Evolutionary conservation across 1,140 invertebrate genomes (phyloP).

Genomic region (Theocolax elegans): DNA sequence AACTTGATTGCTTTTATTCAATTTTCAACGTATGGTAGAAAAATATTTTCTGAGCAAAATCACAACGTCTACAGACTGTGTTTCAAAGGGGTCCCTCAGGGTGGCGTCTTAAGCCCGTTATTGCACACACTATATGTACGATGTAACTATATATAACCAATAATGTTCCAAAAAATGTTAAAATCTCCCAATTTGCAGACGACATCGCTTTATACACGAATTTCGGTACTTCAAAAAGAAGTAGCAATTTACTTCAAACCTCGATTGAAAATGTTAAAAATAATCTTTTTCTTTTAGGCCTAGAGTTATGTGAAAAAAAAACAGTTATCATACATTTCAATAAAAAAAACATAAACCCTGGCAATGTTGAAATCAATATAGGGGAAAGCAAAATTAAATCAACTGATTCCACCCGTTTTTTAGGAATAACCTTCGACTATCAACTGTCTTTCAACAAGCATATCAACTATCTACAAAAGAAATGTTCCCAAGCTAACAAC

Average conservation of each 20-base stretch:
- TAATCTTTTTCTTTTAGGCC: not conserved
- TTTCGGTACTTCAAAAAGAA: not conserved
- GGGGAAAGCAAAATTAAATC: not conserved
- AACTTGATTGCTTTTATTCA: not conserved
- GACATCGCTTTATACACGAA: not conserved
- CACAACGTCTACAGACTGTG: no score
- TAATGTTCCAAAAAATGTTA: no score
- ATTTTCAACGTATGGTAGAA: not conserved
- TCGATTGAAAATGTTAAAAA: not conserved
- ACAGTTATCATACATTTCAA: not conserved
- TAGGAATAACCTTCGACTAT: not conserved
- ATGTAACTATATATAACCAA: no score
- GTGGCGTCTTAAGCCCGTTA: no score
- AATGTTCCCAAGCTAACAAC: not conserved
- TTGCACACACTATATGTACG: no score
- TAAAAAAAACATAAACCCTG: not conserved
- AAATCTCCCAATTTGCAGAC: constrained; percentile 13
- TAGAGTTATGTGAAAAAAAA: not conserved
- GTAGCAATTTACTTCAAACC: not conserved
- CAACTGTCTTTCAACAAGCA: not conserved
- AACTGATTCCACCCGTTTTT: not conserved
- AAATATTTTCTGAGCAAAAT: no score
- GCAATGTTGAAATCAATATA: not conserved
- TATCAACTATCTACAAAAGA: not conserved
- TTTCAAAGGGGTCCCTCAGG: no score